These are phyloP conservation scores for Centropus bengalensis DNA, from an alignment of 2,113 vertebrate genomes.

Conservation along the genomic window DNA sequence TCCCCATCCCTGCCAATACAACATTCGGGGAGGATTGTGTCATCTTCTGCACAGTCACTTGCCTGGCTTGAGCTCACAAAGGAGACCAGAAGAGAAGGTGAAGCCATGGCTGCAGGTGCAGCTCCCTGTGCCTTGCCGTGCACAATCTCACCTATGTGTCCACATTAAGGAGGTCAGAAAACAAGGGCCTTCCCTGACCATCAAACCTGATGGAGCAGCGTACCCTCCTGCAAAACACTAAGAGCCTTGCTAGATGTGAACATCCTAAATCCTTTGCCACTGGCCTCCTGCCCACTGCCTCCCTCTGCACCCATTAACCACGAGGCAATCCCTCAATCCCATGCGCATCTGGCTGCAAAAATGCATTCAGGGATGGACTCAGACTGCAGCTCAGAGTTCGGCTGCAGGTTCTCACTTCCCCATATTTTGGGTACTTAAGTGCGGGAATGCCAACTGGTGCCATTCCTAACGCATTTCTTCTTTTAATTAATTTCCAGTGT, in stretches of 20 bases:
- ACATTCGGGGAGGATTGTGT: not conserved
- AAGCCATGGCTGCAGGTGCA: not conserved
- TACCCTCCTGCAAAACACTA: not conserved
- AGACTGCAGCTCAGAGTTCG: not conserved
- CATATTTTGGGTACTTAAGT: not conserved
- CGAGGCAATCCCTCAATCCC: not conserved
- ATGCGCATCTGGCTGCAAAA: not conserved
- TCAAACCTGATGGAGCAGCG: not conserved
- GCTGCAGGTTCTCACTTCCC: not conserved
- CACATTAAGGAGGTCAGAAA: not conserved
- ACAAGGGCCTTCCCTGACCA: not conserved
- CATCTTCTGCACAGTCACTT: not conserved
- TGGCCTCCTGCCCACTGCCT: not conserved
- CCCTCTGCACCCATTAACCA: rapidly evolving
- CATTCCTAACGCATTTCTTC: not conserved
- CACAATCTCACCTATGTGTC: not conserved
- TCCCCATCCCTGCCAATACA: not conserved
- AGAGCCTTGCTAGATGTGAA: not conserved
- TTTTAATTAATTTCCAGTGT: not conserved
- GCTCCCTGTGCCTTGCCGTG: not conserved
- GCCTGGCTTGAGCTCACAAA: not conserved
- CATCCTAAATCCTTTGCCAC: not conserved
- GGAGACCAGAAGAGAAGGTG: not conserved
- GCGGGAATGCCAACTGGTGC: not conserved
- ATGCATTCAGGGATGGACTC: not conserved